Evolutionary conservation across 1,140 invertebrate genomes (phyloP).

Genomic region (Zaprionus ornatus): DNA sequence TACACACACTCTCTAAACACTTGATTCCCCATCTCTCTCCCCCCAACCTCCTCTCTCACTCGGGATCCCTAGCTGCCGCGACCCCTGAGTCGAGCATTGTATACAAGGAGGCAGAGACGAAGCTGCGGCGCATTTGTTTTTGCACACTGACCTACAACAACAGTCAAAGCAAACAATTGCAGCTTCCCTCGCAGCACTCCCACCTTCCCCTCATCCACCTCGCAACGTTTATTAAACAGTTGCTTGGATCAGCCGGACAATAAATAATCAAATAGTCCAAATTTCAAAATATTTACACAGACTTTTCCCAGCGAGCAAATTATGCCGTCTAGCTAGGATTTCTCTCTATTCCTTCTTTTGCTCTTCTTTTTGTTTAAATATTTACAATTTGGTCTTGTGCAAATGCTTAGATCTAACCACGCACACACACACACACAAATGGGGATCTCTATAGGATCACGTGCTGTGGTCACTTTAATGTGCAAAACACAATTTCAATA

Average conservation of each 20-base stretch:
- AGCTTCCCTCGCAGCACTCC: conserved; percentile 32
- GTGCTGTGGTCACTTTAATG: conserved; percentile 45
- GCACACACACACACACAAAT: not conserved
- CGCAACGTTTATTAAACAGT: conserved; percentile 49
- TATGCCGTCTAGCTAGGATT: conserved; percentile 69
- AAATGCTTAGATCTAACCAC: conserved; percentile 51
- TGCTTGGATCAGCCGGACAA: conserved; percentile 58
- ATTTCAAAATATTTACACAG: conserved; percentile 77
- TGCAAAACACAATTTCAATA: conserved; percentile 31
- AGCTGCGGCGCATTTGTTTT: conserved; percentile 72
- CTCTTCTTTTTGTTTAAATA: conserved; percentile 62
- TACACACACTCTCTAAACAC: conserved; percentile 69
- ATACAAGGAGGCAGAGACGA: conserved; percentile 53
- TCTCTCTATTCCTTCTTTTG: not conserved
- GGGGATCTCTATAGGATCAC: conserved; percentile 47
- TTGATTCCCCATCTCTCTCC: conserved; percentile 28
- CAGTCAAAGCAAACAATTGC: conserved; percentile 74
- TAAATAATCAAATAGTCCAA: conserved; percentile 73
- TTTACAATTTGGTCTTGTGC: conserved; percentile 52
- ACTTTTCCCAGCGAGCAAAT: conserved; percentile 50
- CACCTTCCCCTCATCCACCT: not conserved
- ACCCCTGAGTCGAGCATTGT: conserved; percentile 34
- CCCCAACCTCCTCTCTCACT: not conserved
- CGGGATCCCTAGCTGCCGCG: not conserved
- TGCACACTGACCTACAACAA: conserved; percentile 83